Conservation (phyloP, 2,888 invertebrate genomes). For the Liopterus haemorrhoidalis region DNA sequence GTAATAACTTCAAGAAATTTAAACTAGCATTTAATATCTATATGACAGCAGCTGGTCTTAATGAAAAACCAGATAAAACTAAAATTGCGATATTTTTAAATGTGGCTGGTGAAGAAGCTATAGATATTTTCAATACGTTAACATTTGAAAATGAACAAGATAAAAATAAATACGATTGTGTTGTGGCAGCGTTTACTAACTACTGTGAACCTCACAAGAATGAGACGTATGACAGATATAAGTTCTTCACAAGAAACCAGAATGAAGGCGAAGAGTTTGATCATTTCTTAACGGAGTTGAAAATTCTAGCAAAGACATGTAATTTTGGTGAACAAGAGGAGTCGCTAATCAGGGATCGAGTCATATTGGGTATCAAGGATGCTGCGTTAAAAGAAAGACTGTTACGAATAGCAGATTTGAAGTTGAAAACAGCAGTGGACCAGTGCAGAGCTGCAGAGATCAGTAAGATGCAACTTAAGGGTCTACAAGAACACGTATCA, state of each 20-base stretch:
- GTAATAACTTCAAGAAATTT: too few relatives aligned
- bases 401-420: slow-evolving; percentile 6
- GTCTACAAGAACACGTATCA: not conserved
- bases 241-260: slow-evolving; percentile 1
- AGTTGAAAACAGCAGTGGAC: not conserved
- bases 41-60: too few relatives aligned
- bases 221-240: not conserved
- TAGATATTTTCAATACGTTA: slow-evolving; percentile 31
- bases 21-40: too few relatives aligned
- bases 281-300: slow-evolving; percentile 4
- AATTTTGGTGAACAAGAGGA: slow-evolving; percentile 11
- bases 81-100: slow-evolving; percentile 32
- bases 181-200: slow-evolving; percentile 26
- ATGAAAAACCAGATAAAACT: too few relatives aligned
- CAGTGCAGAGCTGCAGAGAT: slow-evolving; percentile 6
- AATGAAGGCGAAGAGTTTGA: slow-evolving; percentile 1
- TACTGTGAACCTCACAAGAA: slow-evolving; percentile 18
- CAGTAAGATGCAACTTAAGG: not conserved
- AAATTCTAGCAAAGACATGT: slow-evolving; percentile 2
- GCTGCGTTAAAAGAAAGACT: slow-evolving; percentile 13
- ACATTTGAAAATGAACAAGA: slow-evolving; percentile 27
- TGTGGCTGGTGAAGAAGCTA: slow-evolving; percentile 29
- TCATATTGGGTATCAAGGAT: slow-evolving; percentile 11
- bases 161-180: slow-evolving; percentile 22
- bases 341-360: slow-evolving; percentile 14